Conservation (phyloP, 2,888 invertebrate genomes). For the Drosophila nr. fundita region DNA sequence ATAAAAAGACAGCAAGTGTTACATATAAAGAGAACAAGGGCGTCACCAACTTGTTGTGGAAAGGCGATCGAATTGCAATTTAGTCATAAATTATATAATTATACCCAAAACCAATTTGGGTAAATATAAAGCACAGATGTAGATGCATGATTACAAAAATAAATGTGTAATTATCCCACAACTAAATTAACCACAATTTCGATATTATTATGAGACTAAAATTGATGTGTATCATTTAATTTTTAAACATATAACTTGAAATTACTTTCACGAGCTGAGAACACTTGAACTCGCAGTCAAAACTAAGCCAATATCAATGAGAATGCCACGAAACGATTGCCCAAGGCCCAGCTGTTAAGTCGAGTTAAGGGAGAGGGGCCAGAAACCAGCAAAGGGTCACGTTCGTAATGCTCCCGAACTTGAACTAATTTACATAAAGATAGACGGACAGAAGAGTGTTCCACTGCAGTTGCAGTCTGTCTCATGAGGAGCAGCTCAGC, state of each 20-base stretch:
- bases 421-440: conserved; percentile 80
- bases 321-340: conserved; percentile 40
- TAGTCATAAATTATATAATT: background rate
- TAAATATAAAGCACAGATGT: conserved; percentile 8
- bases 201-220: background rate
- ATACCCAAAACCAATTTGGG: background rate
- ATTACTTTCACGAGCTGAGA: background rate
- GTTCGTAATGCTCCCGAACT: conserved; percentile 54
- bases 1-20: conserved; percentile 27
- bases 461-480: conserved; percentile 10
- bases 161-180: conserved; percentile 3
- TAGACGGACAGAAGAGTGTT: conserved; percentile 22
- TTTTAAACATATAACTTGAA: background rate
- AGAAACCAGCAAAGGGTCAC: conserved; percentile 46
- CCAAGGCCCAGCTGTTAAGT: conserved; percentile 12
- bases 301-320: conserved; percentile 22
- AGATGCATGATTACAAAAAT: conserved; percentile 7
- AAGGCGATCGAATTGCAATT: background rate
- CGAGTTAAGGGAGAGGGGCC: background rate
- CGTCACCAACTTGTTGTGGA: background rate
- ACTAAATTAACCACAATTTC: background rate
- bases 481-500: conserved; percentile 26
- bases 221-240: background rate
- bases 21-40: background rate
- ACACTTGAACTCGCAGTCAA: background rate